phyloP scores from a whole-genome alignment of 2,797 vertebrate species.

The Clarias platycephalus region DNA sequence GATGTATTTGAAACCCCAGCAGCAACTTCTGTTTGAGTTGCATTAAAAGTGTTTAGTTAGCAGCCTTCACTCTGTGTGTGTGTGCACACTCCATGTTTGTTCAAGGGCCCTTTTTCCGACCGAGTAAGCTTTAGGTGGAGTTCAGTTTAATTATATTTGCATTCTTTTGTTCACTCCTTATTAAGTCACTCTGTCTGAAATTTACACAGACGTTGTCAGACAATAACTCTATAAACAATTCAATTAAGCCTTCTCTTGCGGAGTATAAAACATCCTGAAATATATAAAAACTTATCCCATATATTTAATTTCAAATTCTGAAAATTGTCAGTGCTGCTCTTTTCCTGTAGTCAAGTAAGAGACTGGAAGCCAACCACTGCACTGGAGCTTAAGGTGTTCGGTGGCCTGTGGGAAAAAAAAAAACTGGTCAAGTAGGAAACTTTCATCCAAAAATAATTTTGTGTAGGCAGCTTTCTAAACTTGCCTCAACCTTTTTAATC shows the following conservation, averaged over 20 bases:
- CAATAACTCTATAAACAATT: neutral
- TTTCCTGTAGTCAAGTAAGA: neutral
- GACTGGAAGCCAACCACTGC: neutral
- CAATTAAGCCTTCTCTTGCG: neutral
- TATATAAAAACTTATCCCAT: neutral
- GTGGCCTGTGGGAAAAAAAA: neutral
- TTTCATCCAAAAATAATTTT: neutral
- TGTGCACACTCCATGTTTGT: neutral
- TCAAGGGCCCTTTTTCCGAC: neutral
- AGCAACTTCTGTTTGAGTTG: neutral
- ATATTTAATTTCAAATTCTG: neutral
- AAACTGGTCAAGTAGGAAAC: neutral
- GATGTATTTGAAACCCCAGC: neutral
- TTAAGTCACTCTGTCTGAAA: neutral
- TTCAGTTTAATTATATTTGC: neutral
- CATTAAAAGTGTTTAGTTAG: neutral
- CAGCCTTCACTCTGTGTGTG: neutral
- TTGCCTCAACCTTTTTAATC: neutral
- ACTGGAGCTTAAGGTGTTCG: neutral
- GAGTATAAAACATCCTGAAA: neutral
- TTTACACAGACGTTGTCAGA: neutral
- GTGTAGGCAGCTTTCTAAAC: neutral
- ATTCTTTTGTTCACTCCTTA: neutral
- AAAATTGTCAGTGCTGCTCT: neutral
- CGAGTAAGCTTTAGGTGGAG: constrained; percentile 7